Conservation (phyloP, 2,888 invertebrate genomes). For the Anthrax anthrax region DNA sequence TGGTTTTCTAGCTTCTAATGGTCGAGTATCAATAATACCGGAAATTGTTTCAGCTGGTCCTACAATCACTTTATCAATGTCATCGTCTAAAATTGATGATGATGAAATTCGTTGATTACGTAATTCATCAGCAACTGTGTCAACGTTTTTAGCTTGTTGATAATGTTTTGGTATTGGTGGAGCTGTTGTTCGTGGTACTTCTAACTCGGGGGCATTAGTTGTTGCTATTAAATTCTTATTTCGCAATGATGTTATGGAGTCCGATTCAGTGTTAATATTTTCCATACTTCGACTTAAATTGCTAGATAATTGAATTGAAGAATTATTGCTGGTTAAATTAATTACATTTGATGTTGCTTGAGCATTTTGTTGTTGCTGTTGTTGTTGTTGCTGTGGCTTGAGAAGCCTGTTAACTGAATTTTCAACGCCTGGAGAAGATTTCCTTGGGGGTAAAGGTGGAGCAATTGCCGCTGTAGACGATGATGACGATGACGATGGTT, state of each 20-base stretch:
- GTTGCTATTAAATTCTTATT: conserved; percentile 9
- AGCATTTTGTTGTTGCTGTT: not conserved
- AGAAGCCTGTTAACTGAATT: conserved; percentile 19
- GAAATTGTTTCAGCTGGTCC: conserved; percentile 60
- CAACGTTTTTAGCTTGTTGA: conserved; percentile 18
- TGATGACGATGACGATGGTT: not conserved
- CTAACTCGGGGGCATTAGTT: conserved; percentile 11
- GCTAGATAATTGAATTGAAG: conserved; percentile 10
- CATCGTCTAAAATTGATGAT: conserved; percentile 12
- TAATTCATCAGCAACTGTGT: conserved; percentile 28
- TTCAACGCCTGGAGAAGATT: conserved; percentile 36
- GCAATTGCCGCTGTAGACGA: conserved; percentile 22
- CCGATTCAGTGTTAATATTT: conserved; percentile 17
- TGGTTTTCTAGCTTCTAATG: conserved; percentile 29
- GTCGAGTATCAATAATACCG: conserved; percentile 51
- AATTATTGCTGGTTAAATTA: too few species aligned
- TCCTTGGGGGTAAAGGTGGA: conserved; percentile 43
- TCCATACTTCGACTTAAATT: conserved; percentile 23
- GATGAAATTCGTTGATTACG: conserved; percentile 23
- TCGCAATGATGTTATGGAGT: conserved; percentile 6
- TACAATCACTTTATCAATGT: conserved; percentile 37
- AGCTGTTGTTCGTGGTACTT: conserved; percentile 28
- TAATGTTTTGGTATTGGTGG: conserved; percentile 33
- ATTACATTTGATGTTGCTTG: too few species aligned
- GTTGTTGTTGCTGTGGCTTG: conserved; percentile 8